Conservation (phyloP, 2,113 vertebrate species). For the Bos javanicus region DNA sequence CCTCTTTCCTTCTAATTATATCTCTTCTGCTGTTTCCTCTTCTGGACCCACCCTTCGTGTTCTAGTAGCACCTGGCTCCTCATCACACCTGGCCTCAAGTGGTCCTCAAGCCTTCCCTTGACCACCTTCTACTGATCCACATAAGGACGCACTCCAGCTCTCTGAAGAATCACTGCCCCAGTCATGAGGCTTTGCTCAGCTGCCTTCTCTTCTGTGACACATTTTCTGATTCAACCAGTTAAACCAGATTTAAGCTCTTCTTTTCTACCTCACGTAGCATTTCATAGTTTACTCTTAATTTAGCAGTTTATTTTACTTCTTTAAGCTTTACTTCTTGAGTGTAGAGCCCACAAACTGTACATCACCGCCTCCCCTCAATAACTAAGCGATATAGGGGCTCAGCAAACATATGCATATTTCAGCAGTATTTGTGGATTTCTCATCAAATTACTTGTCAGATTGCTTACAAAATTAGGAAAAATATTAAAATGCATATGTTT, state of each 20-base stretch:
- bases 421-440: background rate
- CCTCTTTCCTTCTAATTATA: background rate
- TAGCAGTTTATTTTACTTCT: background rate
- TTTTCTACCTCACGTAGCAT: background rate
- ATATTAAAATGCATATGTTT: background rate
- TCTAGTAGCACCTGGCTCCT: background rate
- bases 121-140: background rate
- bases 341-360: background rate
- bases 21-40: background rate
- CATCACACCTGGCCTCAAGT: background rate
- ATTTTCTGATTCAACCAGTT: background rate
- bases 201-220: background rate
- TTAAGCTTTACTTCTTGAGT: background rate
- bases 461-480: background rate
- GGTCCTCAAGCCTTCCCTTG: background rate
- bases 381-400: background rate
- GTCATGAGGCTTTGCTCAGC: background rate
- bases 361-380: background rate
- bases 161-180: background rate
- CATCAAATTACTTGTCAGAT: background rate
- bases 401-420: background rate
- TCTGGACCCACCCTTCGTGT: background rate
- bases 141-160: background rate
- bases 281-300: background rate
- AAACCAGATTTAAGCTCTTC: background rate